These are phyloP conservation scores for Parauchenoglanis ngamensis DNA, from an alignment of 2,797 vertebrate species.

Conservation along the genomic window DNA sequence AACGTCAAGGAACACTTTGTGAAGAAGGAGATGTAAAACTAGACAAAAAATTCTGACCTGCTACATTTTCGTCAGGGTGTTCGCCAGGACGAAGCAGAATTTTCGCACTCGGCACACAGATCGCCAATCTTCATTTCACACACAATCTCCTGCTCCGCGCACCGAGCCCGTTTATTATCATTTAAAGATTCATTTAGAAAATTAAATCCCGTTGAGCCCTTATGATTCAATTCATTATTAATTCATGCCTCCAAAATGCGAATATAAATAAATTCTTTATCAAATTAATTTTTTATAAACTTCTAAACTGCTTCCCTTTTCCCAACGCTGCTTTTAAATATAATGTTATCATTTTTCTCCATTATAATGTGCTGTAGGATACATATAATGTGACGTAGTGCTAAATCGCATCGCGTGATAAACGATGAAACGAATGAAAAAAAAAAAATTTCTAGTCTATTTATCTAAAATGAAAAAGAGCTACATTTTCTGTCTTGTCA, in stretches of 20 bases:
- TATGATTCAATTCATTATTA: not conserved
- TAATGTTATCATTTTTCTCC: not conserved
- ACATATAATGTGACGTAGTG: too few relatives aligned
- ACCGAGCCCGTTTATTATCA: not conserved
- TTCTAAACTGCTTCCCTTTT: not conserved
- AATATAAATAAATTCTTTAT: not conserved
- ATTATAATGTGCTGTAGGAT: not conserved
- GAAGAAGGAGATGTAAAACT: too few relatives aligned
- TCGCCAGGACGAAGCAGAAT: conserved; percentile 36
- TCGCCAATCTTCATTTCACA: conserved; percentile 22
- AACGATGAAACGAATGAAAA: too few relatives aligned
- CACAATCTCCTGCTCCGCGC: not conserved
- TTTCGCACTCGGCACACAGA: conserved; percentile 39
- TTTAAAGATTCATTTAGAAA: not conserved
- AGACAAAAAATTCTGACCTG: too few relatives aligned
- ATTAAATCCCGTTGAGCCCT: not conserved
- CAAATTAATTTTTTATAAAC: not conserved
- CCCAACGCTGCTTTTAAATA: not conserved
- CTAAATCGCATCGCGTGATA: too few relatives aligned
- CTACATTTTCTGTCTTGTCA: not conserved
- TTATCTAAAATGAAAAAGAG: too few relatives aligned
- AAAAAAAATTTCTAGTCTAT: too few relatives aligned
- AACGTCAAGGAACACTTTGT: too few relatives aligned
- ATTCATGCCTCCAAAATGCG: not conserved
- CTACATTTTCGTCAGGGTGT: too few relatives aligned